Percentiles rank a stretch among this genome's conserved stretches.
Evolutionary conservation across 2,797 vertebrate species (phyloP).

Genomic region (Tolypeutes matacus): DNA sequence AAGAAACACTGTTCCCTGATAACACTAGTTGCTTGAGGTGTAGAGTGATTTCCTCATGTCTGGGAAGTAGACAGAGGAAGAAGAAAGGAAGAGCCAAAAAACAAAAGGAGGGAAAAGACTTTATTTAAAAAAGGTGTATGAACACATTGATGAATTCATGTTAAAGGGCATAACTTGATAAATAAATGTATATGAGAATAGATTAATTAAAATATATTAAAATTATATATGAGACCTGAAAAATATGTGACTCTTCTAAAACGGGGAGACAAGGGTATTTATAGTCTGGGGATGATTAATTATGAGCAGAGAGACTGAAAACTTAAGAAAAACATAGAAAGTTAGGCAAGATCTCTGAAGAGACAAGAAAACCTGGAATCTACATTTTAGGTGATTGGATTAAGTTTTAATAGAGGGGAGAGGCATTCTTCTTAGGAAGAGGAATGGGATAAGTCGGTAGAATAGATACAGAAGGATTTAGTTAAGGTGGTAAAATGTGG

Average conservation of each 20-base stretch:
- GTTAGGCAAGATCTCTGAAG: neutral
- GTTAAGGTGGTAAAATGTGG: neutral
- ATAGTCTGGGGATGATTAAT: neutral
- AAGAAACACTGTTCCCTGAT: neutral
- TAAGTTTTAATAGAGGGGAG: neutral
- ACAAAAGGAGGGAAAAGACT: neutral
- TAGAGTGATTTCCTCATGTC: neutral
- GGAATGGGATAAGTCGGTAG: neutral
- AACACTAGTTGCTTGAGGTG: neutral
- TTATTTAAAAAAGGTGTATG: no score
- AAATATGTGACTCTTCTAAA: neutral
- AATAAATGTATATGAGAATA: neutral
- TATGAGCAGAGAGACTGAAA: neutral
- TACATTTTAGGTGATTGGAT: neutral
- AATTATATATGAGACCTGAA: neutral
- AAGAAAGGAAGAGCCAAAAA: neutral
- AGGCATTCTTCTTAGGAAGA: neutral
- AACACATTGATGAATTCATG: neutral
- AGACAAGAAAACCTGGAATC: neutral
- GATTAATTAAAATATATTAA: neutral
- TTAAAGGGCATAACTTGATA: neutral
- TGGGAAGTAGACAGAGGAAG: neutral
- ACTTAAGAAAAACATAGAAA: neutral
- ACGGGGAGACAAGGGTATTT: neutral
- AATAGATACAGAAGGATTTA: neutral